These are phyloP conservation scores for Schizopygopsis pylzovi DNA, from an alignment of 2,797 vertebrate species.

Conservation along the genomic window DNA sequence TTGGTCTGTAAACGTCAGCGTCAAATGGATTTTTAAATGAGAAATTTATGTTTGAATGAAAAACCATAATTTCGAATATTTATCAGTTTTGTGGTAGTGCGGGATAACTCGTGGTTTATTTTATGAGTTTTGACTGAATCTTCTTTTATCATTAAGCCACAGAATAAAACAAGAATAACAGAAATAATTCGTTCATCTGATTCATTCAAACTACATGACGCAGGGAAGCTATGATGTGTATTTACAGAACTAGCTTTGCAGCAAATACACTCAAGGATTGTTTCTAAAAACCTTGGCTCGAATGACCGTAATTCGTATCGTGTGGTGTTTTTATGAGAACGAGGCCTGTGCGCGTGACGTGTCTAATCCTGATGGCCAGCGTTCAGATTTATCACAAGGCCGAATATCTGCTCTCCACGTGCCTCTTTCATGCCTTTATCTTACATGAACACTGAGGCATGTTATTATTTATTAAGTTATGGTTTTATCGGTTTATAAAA, in stretches of 20 bases:
- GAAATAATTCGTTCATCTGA: background rate
- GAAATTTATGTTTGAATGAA: background rate
- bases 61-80: background rate
- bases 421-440: constrained; percentile 44
- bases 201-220: background rate
- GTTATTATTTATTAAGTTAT: background rate
- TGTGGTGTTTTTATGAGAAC: constrained; percentile 35
- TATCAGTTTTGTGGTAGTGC: background rate
- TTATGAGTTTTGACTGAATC: background rate
- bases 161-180: constrained; percentile 6
- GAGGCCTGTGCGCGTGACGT: constrained; percentile 25
- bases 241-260: background rate
- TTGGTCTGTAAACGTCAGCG: background rate
- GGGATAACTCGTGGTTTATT: background rate
- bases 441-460: background rate
- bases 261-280: background rate
- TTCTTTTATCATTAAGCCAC: constrained; percentile 1
- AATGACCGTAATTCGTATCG: constrained; percentile 18
- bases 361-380: constrained; percentile 60
- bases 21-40: background rate
- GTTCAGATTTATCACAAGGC: constrained; percentile 72
- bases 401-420: constrained; percentile 70
- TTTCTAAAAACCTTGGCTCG: background rate
- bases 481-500: background rate
- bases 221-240: background rate